Evolutionary conservation across 2,888 invertebrate genomes (phyloP).

Genomic region (Epinotia bilunana): DNA sequence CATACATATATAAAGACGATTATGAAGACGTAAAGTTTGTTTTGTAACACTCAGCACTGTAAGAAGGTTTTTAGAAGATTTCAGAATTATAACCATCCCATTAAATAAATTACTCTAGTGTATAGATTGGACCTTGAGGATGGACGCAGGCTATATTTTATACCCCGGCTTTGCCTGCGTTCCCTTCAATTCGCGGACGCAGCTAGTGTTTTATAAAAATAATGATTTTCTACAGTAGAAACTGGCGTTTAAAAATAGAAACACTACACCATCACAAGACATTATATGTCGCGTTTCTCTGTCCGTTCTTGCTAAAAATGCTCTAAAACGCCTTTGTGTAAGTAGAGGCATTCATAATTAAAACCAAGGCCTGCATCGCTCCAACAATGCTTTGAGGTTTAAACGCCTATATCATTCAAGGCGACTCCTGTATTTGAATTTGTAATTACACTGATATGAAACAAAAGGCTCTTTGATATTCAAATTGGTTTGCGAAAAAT

Average conservation of each 20-base stretch:
- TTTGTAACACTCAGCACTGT: too few species aligned
- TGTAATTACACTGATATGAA: slow-evolving; percentile 1
- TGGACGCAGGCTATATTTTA: too few species aligned
- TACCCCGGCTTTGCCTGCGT: too few species aligned
- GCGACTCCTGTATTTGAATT: slow-evolving; percentile 16
- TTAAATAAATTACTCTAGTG: too few species aligned
- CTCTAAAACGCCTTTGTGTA: slow-evolving; percentile 23
- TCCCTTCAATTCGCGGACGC: too few species aligned
- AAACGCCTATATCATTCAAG: slow-evolving; percentile 1
- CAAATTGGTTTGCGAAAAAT: background rate
- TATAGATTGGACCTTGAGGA: too few species aligned
- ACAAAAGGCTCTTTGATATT: background rate
- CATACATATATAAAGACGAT: too few species aligned
- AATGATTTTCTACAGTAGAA: background rate
- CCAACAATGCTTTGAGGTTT: slow-evolving; percentile 18
- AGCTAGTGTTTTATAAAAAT: too few species aligned
- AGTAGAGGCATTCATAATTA: slow-evolving; percentile 23
- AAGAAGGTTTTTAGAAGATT: too few species aligned
- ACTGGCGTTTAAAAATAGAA: slow-evolving; percentile 13
- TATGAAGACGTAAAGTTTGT: too few species aligned
- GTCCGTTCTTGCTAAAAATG: slow-evolving; percentile 22
- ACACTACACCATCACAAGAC: slow-evolving; percentile 9
- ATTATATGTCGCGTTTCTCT: slow-evolving; percentile 13
- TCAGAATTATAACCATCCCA: too few species aligned
- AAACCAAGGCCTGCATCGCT: background rate